Evolutionary conservation across 2,113 vertebrate genomes (phyloP), one percentile per base, ranked within the genome.

Genomic region (Nothobranchius kuhntae): DNA sequence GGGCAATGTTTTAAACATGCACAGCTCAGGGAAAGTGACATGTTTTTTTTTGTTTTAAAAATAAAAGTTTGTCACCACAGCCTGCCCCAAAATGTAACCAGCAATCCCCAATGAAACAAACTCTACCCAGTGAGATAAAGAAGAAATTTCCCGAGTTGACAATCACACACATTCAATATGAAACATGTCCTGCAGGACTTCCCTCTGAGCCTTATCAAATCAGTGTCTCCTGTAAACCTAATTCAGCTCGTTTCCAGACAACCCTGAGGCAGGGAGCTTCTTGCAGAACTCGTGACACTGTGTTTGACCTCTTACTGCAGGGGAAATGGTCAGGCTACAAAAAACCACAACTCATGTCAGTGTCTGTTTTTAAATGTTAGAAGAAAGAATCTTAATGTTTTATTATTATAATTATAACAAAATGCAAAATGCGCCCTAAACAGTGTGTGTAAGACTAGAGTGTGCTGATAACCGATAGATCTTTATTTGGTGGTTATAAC

Each of bases 211-310:
- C 52, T 21, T 7, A 80, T 82, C 66, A 0, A 68, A 82, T 82
- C 71, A 77, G 66, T 15, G 6, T 3, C 45, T 46, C 46, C 69
- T 63, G 74, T 54, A 83, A 87, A 91, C 84, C 53, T 55, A 64
- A 87, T 89, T 89, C 6, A 53, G 75, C 69, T 67, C 10, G 65
- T 81, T 67, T 30, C 15, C 46, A 30, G 45, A 61, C 26, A 44
- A 42, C 9, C 42, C 12, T 1, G 24, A 67, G 61, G 47, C 63
- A 3, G 45, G 9, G 61, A 46, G 56, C 42, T 26, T 36, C 9
- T 21, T 30, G 50, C 48, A 36, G 53, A 71, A 13, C 21, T 61
- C 40, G 9, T 9, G 61, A 36, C 26, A 24, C 36, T 14, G 13
- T 0, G 17, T 13, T 17, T 65, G 52, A 59, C 56, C 36, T 74